Evolutionary conservation across 2,797 vertebrate genomes (phyloP), one percentile per base, ranked within the genome.

Genomic region (Tapera naevia): DNA sequence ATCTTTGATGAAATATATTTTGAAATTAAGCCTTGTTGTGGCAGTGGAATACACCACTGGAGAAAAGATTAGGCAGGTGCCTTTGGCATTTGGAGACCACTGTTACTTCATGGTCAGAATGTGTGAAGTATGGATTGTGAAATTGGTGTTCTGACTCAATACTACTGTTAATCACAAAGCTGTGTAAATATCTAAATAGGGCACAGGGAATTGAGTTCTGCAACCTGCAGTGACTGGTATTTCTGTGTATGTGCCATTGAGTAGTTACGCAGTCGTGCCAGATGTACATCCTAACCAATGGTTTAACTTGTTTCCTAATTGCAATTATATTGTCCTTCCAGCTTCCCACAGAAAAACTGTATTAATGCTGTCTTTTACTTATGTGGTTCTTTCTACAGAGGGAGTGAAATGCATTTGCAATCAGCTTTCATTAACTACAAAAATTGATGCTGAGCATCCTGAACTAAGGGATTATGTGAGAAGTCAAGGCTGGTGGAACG

Each of bases 401-500:
- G 98, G 98, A 30, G 93, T 97, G 57, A 98, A 96, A 82, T 98
- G 97, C 88, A 91, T 98, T 91, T 98, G 98, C 94, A 98, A 96
- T 95, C 98, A 95, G 80, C 97, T 98, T 53, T 98, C 98, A 6
- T 94, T 98, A 90, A 98, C 97, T 33, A 98, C 98, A 27, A 98
- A 98, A 93, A 97, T 98, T 30, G 98, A 98, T 25, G 97, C 96
- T 18, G 98, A 98, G 43, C 98, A 98, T 46, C 97, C 98, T 27
- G 97, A 97, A 57, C 97, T 98, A 90, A 96, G 97, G 93, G 89
- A 80, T 94, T 98, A 98, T 0, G 98, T 98, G 74, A 97, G 97
- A 96, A 97, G 95, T 94, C 98, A 98, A 97, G 98, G 98, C 62
- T 98, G 98, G 98, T 98, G 98, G 98, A 97, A 86, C 0, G 97